Evolutionary conservation across 1,140 invertebrate species (phyloP).

Genomic region (Calephelis virginiensis): DNA sequence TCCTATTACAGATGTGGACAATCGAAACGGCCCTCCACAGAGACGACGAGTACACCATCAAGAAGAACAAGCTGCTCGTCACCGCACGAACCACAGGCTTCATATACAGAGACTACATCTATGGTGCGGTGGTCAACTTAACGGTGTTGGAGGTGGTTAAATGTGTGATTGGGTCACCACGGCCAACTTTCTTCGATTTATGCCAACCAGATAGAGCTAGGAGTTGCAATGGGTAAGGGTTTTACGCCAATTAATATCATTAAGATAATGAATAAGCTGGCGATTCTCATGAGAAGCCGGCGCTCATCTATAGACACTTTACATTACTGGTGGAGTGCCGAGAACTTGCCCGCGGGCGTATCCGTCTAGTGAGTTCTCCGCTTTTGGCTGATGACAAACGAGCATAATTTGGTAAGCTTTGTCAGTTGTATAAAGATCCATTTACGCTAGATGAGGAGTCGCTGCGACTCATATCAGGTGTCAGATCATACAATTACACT

Average conservation of each 20-base stretch:
- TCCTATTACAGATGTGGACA: slow-evolving; percentile 48
- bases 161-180: slow-evolving; percentile 82
- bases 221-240: slow-evolving; percentile 79
- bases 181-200: slow-evolving; percentile 86
- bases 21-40: slow-evolving; percentile 56
- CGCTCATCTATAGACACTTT: too few species aligned
- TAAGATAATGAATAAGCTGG: too few species aligned
- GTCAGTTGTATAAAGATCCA: too few species aligned
- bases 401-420: too few species aligned
- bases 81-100: slow-evolving; percentile 56
- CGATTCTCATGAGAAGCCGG: too few species aligned
- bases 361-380: too few species aligned
- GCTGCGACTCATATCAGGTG: too few species aligned
- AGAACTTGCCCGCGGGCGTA: too few species aligned
- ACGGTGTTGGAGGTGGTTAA: slow-evolving; percentile 82
- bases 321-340: too few species aligned
- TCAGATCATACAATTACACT: too few species aligned
- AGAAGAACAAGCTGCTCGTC: slow-evolving; percentile 52
- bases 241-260: background rate
- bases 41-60: slow-evolving; percentile 64
- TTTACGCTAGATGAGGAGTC: too few species aligned
- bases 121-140: slow-evolving; percentile 78
- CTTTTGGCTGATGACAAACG: too few species aligned
- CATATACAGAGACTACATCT: slow-evolving; percentile 80
- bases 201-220: slow-evolving; percentile 81